These are phyloP conservation scores for Mohoua ochrocephala DNA, from an alignment of 2,113 vertebrate species.

Conservation along the genomic window DNA sequence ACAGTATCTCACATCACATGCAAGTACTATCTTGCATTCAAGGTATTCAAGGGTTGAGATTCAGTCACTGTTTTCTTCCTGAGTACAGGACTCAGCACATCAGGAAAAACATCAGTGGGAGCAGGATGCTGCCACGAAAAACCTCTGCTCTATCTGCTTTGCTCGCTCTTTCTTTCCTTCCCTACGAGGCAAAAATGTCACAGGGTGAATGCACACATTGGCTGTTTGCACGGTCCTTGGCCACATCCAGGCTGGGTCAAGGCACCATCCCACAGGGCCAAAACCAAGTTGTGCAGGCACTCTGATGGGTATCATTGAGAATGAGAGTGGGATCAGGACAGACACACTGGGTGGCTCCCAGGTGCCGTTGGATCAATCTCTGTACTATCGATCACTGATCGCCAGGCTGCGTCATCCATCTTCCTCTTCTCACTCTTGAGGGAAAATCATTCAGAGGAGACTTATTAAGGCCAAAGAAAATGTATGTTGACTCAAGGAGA, in stretches of 20 bases:
- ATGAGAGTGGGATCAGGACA: background rate
- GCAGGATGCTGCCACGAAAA: background rate
- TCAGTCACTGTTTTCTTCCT: background rate
- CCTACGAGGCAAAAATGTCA: fast-evolving
- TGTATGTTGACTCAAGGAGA: background rate
- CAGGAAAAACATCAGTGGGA: background rate
- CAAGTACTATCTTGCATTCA: background rate
- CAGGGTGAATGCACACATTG: fast-evolving
- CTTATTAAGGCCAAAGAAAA: slow-evolving; percentile 14
- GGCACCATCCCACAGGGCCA: background rate
- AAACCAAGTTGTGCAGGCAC: background rate
- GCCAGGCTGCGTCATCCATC: background rate
- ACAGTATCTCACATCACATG: fast-evolving
- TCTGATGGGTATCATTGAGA: background rate
- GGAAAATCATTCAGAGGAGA: slow-evolving; percentile 27
- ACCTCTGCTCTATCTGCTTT: background rate
- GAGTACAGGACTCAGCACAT: background rate
- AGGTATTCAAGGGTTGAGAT: background rate
- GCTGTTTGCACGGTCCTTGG: fast-evolving
- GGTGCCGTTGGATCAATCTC: background rate
- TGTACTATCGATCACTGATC: background rate
- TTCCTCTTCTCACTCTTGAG: background rate
- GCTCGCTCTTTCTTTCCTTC: background rate
- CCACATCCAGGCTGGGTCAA: background rate
- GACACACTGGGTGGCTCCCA: background rate